phyloP scores from a whole-genome alignment of 2,797 vertebrate genomes.

The Micropoecilia bifurca region DNA sequence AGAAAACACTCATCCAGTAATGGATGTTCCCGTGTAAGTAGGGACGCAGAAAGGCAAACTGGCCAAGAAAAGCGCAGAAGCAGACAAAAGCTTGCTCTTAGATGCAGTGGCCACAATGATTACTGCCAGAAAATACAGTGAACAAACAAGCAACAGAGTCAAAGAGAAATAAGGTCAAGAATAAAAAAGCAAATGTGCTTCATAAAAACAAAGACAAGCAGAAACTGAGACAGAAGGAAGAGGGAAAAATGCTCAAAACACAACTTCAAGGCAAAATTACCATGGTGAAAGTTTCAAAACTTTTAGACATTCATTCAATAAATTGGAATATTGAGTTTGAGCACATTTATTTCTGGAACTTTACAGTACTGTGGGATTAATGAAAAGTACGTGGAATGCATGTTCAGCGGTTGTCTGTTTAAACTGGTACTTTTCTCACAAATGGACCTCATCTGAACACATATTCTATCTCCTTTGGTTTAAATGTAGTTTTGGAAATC shows the following conservation, averaged over 20 bases:
- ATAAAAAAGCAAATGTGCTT: not conserved
- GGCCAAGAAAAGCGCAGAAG: not conserved
- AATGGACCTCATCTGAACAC: too few relatives aligned
- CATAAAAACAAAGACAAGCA: not conserved
- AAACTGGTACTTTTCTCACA: too few relatives aligned
- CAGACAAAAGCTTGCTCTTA: not conserved
- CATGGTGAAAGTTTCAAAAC: not conserved
- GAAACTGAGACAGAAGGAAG: not conserved
- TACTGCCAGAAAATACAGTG: not conserved
- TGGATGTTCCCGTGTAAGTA: not conserved
- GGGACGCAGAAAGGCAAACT: not conserved
- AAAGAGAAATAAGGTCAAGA: not conserved
- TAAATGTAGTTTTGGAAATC: not conserved
- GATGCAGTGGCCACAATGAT: not conserved
- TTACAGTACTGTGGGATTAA: too few relatives aligned
- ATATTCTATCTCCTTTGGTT: too few relatives aligned
- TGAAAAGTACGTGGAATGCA: too few relatives aligned
- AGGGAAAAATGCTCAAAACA: not conserved
- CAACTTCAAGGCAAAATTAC: not conserved
- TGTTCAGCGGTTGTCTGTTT: too few relatives aligned
- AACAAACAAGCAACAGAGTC: not conserved
- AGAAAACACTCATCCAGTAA: constrained; percentile 1
- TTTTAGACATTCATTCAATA: not conserved
- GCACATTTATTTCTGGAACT: too few relatives aligned
- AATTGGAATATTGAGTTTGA: too few relatives aligned